A percentile compares a stretch with the other conserved stretches of the same genome.
Evolutionary conservation across 1,140 invertebrate species (phyloP).

Genomic region (Acyrthosiphon pisum): DNA sequence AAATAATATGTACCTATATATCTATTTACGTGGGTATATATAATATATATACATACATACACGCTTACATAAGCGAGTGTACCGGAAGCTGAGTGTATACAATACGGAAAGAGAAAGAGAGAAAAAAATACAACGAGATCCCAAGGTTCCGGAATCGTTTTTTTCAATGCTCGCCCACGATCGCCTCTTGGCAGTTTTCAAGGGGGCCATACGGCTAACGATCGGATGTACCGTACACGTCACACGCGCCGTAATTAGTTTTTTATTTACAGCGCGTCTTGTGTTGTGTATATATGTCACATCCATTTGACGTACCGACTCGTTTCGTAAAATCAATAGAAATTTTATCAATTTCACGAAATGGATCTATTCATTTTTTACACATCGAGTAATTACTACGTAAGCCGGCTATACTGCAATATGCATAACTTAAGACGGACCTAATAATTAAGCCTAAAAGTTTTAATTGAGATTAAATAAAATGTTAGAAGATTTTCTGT

Average conservation of each 20-base stretch:
- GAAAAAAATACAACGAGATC: constrained; percentile 7
- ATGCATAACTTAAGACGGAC: too few relatives aligned
- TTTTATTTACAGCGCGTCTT: background rate
- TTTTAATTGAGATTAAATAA: too few relatives aligned
- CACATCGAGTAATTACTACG: too few relatives aligned
- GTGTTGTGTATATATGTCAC: background rate
- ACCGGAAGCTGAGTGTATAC: constrained; percentile 25
- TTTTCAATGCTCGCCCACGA: background rate
- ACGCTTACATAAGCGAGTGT: background rate
- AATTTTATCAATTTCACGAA: background rate
- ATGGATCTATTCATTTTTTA: background rate
- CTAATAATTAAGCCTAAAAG: too few relatives aligned
- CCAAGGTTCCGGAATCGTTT: constrained; percentile 9
- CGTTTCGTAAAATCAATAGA: background rate
- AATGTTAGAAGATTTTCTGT: too few relatives aligned
- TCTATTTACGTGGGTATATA: background rate
- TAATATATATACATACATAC: too few relatives aligned
- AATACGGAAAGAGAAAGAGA: constrained; percentile 4
- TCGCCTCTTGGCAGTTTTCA: background rate
- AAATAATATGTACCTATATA: background rate
- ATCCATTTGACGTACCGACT: background rate
- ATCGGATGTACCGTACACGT: background rate
- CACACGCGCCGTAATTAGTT: background rate
- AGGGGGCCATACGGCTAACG: background rate
- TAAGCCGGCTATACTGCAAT: too few relatives aligned